A percentile compares a stretch with the other conserved stretches of the same genome.
phyloP scores from a whole-genome alignment of 37 sponge, comb jelly and placozoan species.

The Axinella damicornis region DNA sequence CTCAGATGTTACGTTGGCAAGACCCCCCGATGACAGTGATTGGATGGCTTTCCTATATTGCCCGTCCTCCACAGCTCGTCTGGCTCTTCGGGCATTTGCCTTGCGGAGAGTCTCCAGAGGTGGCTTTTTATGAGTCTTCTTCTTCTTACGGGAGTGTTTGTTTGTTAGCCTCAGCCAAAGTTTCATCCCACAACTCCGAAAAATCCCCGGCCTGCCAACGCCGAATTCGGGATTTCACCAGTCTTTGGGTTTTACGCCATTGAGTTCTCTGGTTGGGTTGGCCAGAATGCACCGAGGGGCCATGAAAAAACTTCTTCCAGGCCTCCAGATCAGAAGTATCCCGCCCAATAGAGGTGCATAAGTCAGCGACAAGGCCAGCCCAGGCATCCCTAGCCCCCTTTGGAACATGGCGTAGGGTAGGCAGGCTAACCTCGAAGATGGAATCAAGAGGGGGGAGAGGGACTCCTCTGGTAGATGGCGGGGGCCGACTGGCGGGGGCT shows the following conservation, averaged over 20 bases:
- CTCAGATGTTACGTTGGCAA: not conserved
- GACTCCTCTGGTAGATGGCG: not conserved
- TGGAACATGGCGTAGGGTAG: slow-evolving; percentile 9
- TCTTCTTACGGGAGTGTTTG: too few relatives aligned
- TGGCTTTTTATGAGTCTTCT: too few relatives aligned
- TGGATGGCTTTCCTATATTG: slow-evolving; percentile 22
- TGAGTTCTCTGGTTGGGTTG: not conserved
- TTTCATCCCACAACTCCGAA: not conserved
- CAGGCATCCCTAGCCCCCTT: slow-evolving; percentile 5
- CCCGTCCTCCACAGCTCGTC: slow-evolving; percentile 1
- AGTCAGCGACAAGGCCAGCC: not conserved
- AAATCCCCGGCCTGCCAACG: not conserved
- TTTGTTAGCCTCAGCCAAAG: not conserved
- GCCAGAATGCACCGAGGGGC: not conserved
- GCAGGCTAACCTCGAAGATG: not conserved
- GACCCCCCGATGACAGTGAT: not conserved
- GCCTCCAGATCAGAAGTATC: too few relatives aligned
- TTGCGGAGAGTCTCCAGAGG: not conserved
- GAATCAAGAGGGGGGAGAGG: not conserved
- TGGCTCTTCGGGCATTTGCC: slow-evolving; percentile 14
- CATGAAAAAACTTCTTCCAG: not conserved
- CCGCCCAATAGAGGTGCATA: too few relatives aligned
- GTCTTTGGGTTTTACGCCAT: not conserved
- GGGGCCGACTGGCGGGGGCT: not conserved
- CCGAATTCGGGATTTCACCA: not conserved